Conservation (phyloP, 2,797 vertebrate species). For the Tenualosa thibaudeaui region DNA sequence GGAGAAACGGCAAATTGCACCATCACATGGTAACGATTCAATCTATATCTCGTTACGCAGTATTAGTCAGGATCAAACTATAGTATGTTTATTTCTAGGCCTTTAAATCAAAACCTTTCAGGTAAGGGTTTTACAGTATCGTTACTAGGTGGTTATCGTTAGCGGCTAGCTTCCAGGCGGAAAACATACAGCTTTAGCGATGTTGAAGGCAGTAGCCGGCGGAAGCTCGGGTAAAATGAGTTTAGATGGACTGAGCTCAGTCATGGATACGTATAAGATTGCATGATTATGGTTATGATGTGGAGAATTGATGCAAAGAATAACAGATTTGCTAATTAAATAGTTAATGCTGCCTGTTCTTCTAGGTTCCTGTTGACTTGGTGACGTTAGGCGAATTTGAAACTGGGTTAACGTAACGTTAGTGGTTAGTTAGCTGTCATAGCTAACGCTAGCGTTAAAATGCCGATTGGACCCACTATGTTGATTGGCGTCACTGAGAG, state of each 20-base stretch:
- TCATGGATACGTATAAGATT: too few species aligned
- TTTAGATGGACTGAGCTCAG: not conserved
- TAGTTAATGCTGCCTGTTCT: not conserved
- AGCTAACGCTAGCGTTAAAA: not conserved
- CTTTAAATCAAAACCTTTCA: not conserved
- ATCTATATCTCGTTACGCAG: not conserved
- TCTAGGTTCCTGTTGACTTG: not conserved
- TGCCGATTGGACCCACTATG: not conserved
- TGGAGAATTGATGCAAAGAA: not conserved
- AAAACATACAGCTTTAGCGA: not conserved
- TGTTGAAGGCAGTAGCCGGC: not conserved
- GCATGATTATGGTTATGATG: not conserved
- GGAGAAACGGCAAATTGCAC: not conserved
- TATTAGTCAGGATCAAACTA: not conserved
- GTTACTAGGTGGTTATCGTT: not conserved
- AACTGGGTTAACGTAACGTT: not conserved
- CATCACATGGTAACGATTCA: not conserved
- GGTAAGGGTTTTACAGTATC: not conserved
- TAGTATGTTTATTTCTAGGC: not conserved
- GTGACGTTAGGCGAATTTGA: not conserved
- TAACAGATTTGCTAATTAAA: not conserved
- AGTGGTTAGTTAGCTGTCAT: not conserved
- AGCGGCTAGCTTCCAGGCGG: slow-evolving; percentile 8
- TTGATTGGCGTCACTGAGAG: not conserved
- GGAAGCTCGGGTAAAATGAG: not conserved